Evolutionary conservation across 1,140 invertebrate species (phyloP).

Genomic region (Amphibalanus amphitrite): DNA sequence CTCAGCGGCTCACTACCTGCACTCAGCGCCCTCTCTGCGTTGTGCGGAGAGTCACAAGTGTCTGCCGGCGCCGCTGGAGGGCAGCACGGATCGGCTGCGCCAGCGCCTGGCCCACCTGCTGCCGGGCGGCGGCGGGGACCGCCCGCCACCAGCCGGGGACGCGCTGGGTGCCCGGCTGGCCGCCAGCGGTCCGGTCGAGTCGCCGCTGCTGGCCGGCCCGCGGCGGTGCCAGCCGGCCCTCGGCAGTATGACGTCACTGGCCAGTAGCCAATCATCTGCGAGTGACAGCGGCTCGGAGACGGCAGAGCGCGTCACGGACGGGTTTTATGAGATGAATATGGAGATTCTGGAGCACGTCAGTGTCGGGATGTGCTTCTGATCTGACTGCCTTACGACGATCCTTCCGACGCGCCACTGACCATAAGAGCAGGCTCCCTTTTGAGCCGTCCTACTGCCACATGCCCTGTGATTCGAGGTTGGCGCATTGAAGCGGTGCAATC

Average conservation of each 20-base stretch:
- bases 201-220: not conserved
- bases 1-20: not conserved
- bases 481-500: no score
- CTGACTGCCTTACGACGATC: not conserved
- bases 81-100: not conserved
- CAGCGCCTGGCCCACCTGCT: not conserved
- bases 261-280: not conserved
- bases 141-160: no score
- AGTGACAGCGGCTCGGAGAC: not conserved
- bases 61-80: not conserved
- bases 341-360: not conserved
- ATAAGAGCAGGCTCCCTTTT: no score
- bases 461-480: no score
- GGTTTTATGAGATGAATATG: not conserved
- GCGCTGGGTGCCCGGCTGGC: not conserved
- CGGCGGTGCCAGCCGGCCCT: no score
- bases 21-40: not conserved
- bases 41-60: not conserved
- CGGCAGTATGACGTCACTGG: not conserved
- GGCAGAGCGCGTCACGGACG: not conserved
- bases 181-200: not conserved
- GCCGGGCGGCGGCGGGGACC: no score
- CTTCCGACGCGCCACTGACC: no score
- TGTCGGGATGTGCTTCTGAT: not conserved
- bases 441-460: no score